A percentile compares a stretch with the other conserved stretches of the same genome.
phyloP scores from a whole-genome alignment of 2,113 vertebrate genomes.

The Callocephalon fimbriatum region DNA sequence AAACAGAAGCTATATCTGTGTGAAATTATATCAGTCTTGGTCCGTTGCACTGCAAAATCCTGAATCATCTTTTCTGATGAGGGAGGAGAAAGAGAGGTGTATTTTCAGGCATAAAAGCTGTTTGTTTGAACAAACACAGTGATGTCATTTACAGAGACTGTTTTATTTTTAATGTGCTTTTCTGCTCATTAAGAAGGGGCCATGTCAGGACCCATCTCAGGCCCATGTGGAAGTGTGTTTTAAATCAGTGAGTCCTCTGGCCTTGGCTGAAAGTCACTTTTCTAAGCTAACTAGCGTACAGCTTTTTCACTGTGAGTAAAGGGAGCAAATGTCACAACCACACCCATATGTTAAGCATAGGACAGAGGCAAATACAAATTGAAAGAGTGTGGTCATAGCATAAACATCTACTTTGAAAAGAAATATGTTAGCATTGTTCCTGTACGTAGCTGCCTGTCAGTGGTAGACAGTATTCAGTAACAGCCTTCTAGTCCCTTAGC shows the following conservation, averaged over 20 bases:
- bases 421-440: neutral
- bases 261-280: neutral
- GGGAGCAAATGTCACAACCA: neutral
- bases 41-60: neutral
- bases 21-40: neutral
- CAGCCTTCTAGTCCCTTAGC: neutral
- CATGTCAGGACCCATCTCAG: neutral
- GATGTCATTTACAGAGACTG: neutral
- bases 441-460: neutral
- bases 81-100: neutral
- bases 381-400: neutral
- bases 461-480: neutral
- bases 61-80: neutral
- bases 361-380: neutral
- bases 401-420: neutral
- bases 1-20: neutral
- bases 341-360: neutral
- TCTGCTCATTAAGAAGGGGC: neutral
- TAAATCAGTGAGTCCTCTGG: neutral
- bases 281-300: neutral
- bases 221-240: neutral
- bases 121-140: neutral
- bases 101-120: neutral
- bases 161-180: neutral
- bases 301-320: neutral